Evolutionary conservation across 2,113 vertebrate genomes (phyloP).

Genomic region (Chauna torquata): DNA sequence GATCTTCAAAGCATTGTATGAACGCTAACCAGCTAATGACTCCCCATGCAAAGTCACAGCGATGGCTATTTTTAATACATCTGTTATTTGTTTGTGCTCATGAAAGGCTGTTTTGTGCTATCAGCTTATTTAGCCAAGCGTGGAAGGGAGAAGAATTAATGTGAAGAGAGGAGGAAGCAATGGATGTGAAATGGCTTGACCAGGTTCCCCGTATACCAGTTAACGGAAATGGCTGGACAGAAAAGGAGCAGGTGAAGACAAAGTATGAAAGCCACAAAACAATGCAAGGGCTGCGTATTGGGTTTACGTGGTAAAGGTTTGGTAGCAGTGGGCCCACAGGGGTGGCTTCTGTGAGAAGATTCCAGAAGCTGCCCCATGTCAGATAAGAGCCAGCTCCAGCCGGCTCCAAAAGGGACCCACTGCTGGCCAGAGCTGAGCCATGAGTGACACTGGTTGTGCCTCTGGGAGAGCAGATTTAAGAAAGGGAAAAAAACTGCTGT

Average conservation of each 20-base stretch:
- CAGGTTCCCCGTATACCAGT: background rate
- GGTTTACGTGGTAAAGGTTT: too few species aligned
- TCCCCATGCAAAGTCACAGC: slow-evolving; percentile 7
- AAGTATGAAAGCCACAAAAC: background rate
- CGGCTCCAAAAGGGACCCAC: too few species aligned
- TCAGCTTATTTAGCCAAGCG: slow-evolving; percentile 9
- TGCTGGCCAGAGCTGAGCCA: too few species aligned
- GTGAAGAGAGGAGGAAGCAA: background rate
- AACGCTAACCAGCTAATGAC: slow-evolving; percentile 13
- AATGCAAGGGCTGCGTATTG: background rate
- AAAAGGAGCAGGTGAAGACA: background rate
- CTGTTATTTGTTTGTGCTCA: slow-evolving; percentile 24
- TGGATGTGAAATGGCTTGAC: background rate
- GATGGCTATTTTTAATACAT: slow-evolving; percentile 37
- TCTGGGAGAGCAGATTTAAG: too few species aligned
- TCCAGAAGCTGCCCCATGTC: too few species aligned
- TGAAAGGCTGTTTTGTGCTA: slow-evolving; percentile 12
- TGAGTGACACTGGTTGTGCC: too few species aligned
- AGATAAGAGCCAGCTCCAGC: too few species aligned
- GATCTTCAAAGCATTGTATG: background rate
- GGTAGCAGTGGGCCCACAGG: too few species aligned
- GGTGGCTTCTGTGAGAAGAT: too few species aligned
- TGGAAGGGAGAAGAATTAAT: background rate
- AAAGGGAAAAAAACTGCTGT: too few species aligned
- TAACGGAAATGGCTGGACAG: background rate